phyloP scores from a whole-genome alignment of 2,888 invertebrate genomes.

The Drosophila nr. fundita region DNA sequence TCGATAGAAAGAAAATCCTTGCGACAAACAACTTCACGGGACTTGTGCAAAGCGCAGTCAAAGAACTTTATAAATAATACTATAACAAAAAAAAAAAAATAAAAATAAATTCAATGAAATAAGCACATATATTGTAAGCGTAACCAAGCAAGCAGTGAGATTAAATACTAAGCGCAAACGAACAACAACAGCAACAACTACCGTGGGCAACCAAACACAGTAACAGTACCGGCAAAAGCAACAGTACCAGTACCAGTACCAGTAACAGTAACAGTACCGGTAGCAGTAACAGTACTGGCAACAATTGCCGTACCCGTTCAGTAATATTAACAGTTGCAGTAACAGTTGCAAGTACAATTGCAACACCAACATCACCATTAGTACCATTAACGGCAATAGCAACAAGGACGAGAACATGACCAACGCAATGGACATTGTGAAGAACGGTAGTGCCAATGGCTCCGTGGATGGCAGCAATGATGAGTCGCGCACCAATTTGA shows the following conservation, averaged over 20 bases:
- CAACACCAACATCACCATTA: slow-evolving; percentile 18
- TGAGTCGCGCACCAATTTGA: slow-evolving; percentile 97
- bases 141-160: slow-evolving; percentile 81
- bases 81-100: slow-evolving; percentile 12
- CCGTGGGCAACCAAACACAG: background rate
- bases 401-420: slow-evolving; percentile 80
- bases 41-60: slow-evolving; percentile 85
- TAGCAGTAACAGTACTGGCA: slow-evolving; percentile 9
- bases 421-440: slow-evolving; percentile 88
- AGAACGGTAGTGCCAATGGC: slow-evolving; percentile 89
- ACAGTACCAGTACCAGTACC: slow-evolving; percentile 6
- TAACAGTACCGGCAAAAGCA: slow-evolving; percentile 25
- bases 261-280: slow-evolving; percentile 13
- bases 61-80: slow-evolving; percentile 66
- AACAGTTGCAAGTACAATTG: slow-evolving; percentile 20
- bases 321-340: slow-evolving; percentile 4
- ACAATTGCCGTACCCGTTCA: slow-evolving; percentile 8
- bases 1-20: slow-evolving; percentile 15
- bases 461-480: slow-evolving; percentile 90
- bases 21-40: slow-evolving; percentile 67
- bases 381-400: slow-evolving; percentile 24
- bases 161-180: slow-evolving; percentile 74
- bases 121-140: slow-evolving; percentile 61
- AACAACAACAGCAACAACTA: slow-evolving; percentile 23
- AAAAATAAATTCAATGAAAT: slow-evolving; percentile 41